phyloP scores from a whole-genome alignment of 2,888 invertebrate species.

The Dasypogon diadema region DNA sequence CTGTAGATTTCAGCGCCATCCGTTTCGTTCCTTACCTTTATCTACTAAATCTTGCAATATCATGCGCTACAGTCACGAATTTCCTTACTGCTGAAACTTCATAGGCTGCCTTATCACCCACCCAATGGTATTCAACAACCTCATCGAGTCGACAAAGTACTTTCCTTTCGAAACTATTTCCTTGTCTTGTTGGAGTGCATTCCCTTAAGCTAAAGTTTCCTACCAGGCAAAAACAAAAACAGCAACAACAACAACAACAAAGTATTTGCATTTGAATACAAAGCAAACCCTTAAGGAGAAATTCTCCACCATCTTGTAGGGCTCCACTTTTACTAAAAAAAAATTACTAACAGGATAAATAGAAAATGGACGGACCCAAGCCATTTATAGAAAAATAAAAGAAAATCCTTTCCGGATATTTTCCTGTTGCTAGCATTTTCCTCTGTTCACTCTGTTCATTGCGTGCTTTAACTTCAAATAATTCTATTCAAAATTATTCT shows the following conservation, averaged over 20 bases:
- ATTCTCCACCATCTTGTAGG: conserved; percentile 34
- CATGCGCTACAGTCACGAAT: conserved; percentile 49
- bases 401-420: conserved; percentile 37
- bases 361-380: conserved; percentile 40
- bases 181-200: conserved; percentile 46
- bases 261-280: conserved; percentile 47
- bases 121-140: conserved; percentile 40
- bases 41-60: conserved; percentile 42
- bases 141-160: conserved; percentile 36
- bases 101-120: conserved; percentile 49
- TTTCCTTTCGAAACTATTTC: conserved; percentile 50
- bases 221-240: conserved; percentile 39
- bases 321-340: background rate
- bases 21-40: conserved; percentile 39
- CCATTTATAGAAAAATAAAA: conserved; percentile 32
- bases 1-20: conserved; percentile 47
- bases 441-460: conserved; percentile 14
- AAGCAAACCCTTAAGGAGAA: conserved; percentile 41
- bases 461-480: conserved; percentile 32
- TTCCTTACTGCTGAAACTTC: conserved; percentile 35
- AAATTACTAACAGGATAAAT: conserved; percentile 46
- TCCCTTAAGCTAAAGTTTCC: conserved; percentile 45
- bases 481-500: conserved; percentile 31
- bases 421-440: conserved; percentile 39
- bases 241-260: conserved; percentile 40